Percentiles rank a stretch among this genome's conserved stretches.
Conservation (phyloP, 1,140 invertebrate species). For the Trachymyrmex cornetzi region DNA sequence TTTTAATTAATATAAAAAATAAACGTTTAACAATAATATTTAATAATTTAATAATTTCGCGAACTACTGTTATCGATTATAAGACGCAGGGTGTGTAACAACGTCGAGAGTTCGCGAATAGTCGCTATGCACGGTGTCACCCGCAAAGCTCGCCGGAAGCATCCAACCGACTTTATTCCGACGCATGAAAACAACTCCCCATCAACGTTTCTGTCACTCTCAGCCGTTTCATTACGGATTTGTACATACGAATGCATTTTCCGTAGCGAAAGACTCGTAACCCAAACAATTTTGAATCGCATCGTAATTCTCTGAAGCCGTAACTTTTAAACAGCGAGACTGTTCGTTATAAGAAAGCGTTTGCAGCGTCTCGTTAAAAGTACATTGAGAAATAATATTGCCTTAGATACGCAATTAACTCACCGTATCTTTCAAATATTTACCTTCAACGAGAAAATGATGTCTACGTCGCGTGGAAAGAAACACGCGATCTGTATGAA, state of each 20-base stretch:
- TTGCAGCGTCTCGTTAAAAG: slow-evolving; percentile 1
- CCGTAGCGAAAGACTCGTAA: slow-evolving; percentile 39
- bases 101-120: slow-evolving; percentile 48
- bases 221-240: slow-evolving; percentile 63
- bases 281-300: slow-evolving; percentile 29
- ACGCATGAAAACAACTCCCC: slow-evolving; percentile 65
- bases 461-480: not conserved
- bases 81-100: slow-evolving; percentile 26
- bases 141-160: slow-evolving; percentile 62
- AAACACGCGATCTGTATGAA: not conserved
- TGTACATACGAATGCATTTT: slow-evolving; percentile 52
- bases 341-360: not conserved
- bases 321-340: slow-evolving; percentile 41
- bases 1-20: not conserved
- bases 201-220: slow-evolving; percentile 71
- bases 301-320: not conserved
- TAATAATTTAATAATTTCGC: slow-evolving; percentile 14
- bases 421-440: not conserved
- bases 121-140: slow-evolving; percentile 62
- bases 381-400: not conserved
- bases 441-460: not conserved
- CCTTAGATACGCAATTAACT: not conserved
- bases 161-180: slow-evolving; percentile 64
- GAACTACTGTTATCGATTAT: slow-evolving; percentile 37
- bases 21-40: not conserved